These are phyloP conservation scores for Oreohelix idahoensis DNA, from an alignment of 1,140 invertebrate species.

Conservation along the genomic window DNA sequence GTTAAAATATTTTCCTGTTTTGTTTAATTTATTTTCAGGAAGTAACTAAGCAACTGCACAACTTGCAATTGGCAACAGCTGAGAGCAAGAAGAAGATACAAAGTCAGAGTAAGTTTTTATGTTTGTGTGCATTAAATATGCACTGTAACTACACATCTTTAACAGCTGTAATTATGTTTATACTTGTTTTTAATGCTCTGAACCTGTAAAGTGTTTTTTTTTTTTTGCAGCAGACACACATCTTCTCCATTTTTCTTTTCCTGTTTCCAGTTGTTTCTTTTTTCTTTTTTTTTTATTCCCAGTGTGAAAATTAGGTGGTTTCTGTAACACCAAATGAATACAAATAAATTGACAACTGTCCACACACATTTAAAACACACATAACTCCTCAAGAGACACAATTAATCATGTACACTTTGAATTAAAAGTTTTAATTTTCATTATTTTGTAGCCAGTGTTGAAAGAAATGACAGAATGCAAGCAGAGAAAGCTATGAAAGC, in stretches of 20 bases:
- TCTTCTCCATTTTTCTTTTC: no score
- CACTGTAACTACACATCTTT: no score
- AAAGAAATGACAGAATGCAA: slow-evolving; percentile 10
- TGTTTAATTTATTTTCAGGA: not conserved
- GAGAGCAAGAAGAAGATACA: slow-evolving; percentile 15
- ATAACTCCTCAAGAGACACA: not conserved
- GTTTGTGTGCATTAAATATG: no score
- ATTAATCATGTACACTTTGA: not conserved
- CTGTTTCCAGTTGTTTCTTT: no score
- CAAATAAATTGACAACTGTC: no score
- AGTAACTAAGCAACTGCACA: not conserved
- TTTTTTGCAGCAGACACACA: no score
- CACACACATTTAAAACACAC: not conserved
- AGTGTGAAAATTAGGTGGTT: no score
- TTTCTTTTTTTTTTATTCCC: no score
- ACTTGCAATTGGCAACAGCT: not conserved
- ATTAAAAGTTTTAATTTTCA: not conserved
- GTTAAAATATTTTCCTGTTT: not conserved
- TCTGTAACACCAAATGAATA: no score
- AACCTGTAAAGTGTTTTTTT: no score
- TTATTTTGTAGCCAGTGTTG: not conserved
- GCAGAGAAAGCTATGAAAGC: not conserved
- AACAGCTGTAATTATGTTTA: no score
- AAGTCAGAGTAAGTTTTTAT: not conserved
- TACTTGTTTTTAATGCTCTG: no score